These are phyloP conservation scores for Diabrotica virgifera DNA, from an alignment of 1,140 invertebrate genomes.

Conservation along the genomic window DNA sequence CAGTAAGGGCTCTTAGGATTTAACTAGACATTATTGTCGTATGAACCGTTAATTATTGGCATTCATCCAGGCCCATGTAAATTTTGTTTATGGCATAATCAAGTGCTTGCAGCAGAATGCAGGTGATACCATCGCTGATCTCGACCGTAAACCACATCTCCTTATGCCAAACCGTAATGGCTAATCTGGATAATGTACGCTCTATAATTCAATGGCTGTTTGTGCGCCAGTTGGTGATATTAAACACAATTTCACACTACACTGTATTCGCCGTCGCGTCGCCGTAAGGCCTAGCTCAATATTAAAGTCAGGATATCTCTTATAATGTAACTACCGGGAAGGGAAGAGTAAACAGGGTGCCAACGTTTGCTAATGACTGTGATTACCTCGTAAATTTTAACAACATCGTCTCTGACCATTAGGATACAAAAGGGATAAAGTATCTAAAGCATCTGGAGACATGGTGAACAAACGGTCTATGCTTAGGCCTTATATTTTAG, in stretches of 20 bases:
- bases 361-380: too few species aligned
- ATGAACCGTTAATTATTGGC: background rate
- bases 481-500: too few species aligned
- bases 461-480: too few species aligned
- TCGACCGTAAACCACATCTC: background rate
- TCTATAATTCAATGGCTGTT: constrained; percentile 1
- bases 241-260: constrained; percentile 2
- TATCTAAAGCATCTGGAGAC: too few species aligned
- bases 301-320: background rate
- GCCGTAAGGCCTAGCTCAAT: background rate
- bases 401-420: too few species aligned
- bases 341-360: too few species aligned
- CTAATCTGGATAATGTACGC: background rate
- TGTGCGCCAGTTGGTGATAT: background rate
- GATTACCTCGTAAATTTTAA: too few species aligned
- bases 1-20: background rate
- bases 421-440: too few species aligned
- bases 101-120: background rate
- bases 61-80: background rate
- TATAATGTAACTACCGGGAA: too few species aligned
- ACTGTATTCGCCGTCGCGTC: background rate
- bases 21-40: background rate
- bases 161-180: background rate
- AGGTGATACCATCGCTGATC: background rate
- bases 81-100: constrained; percentile 3